Evolutionary conservation across 1,140 invertebrate genomes (phyloP), one percentile per base, ranked within the genome.

Genomic region (Triops cancriformis): DNA sequence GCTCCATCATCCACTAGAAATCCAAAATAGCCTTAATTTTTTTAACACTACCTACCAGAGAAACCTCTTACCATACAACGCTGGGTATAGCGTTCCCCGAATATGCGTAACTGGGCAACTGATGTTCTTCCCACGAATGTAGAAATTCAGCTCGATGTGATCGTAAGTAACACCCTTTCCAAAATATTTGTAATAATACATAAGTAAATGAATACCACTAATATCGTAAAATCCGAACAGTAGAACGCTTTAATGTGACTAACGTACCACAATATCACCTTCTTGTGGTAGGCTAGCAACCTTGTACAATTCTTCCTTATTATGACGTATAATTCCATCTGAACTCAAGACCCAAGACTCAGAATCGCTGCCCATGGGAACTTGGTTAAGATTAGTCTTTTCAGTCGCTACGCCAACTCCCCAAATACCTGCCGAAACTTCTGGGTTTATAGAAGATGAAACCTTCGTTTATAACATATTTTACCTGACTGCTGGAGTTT

Each of bases 111-210:
- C 87, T n/a, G 94, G 91, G 81, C 90, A 89, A 81, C 96, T 92
- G 81, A 97, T 86, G 80, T 91, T 90, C 83, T 91, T 92, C 6
- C 97, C 97, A 88, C 98, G 99, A 26, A 97, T 85, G 84, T 91
- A 98, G 86, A 99, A 98, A 84, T 96, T 98, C 41, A 99, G 85
- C 83, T 98, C 94, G 76, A 98, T 91, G 85, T 99, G 98, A 84
- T 99, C 97, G 85, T 95, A 99, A 3, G 94, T 91, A 26, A 99
- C 86, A 73, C 97, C 92, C 91, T 93, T 82, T n/a, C n/a, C n/a
- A n/a, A n/a, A n/a, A n/a, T n/a, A n/a, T n/a, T n/a, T n/a, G n/a
- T n/a, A n/a, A n/a, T n/a, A n/a, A n/a, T n/a, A n/a, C n/a, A n/a
- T n/a, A n/a, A n/a, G n/a, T n/a, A n/a, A n/a, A n/a, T n/a, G n/a